Evolutionary conservation across 2,888 invertebrate species (phyloP).

Genomic region (Myopa testacea): DNA sequence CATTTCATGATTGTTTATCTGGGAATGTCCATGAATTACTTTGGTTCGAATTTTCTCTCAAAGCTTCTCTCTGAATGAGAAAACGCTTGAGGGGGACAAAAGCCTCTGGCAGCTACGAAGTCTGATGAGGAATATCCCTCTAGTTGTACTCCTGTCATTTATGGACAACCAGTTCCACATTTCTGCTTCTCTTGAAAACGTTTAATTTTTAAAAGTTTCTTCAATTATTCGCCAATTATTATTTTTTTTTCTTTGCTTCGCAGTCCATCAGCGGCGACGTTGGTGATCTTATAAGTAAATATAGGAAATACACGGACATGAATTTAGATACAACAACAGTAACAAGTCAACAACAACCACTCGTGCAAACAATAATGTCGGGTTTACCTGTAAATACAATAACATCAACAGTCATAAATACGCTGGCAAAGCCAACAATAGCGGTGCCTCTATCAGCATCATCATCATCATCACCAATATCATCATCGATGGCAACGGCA

Average conservation of each 20-base stretch:
- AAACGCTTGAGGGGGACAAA: no score
- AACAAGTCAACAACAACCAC: constrained; percentile 46
- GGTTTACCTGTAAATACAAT: constrained; percentile 50
- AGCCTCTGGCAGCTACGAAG: no score
- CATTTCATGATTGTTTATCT: no score
- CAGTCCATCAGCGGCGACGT: constrained; percentile 52
- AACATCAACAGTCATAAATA: constrained; percentile 48
- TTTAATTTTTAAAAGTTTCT: not conserved
- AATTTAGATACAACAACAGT: constrained; percentile 47
- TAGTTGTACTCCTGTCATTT: not conserved
- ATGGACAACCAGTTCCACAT: constrained; percentile 2
- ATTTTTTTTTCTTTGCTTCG: not conserved
- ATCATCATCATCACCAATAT: constrained; percentile 38
- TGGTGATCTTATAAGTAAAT: constrained; percentile 45
- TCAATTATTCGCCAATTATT: not conserved
- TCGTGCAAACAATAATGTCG: constrained; percentile 48
- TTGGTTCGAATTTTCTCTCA: not conserved
- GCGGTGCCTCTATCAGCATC: constrained; percentile 42
- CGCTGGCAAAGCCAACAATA: constrained; percentile 44
- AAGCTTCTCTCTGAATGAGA: not conserved
- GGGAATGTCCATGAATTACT: no score
- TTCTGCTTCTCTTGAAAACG: constrained; percentile 20
- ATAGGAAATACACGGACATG: constrained; percentile 20
- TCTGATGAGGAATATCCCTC: no score
- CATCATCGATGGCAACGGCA: constrained; percentile 42